Base-by-base conservation (phyloP, 1,140 invertebrate species). In the Papilio helenus region DNA sequence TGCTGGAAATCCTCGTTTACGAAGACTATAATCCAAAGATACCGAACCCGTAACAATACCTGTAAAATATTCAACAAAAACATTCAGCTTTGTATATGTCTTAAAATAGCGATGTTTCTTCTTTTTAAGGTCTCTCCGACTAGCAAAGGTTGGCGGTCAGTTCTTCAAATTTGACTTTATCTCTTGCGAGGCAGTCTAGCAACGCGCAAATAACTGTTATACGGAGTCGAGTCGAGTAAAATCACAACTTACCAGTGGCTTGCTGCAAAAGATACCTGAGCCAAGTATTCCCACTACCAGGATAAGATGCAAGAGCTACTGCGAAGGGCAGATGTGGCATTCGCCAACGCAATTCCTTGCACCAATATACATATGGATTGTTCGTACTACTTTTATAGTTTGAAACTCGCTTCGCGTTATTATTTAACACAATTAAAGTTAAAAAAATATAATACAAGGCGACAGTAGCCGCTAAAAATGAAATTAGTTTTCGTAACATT, bases 271-370 rank as follows among this genome's bases (percentile, higher is more conserved):
- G 91, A 88, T 97, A 97, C 39, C 97, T 88, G 1, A 98, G 90
- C 97, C 97, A 98, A 5, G 97, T 97, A 86, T 97, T 98, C 0
- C 97, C 97, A 85, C 97, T 97, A 9, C 97, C 97, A 12, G 97
- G 97, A 88, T 97, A 97, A 2, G 97, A 97, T 2, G 96, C 97
- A 34, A 97, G 90, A 1, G 97, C 97, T 0, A 96, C 91, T 16
- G 87, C 86, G 42, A 89, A 78, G 5, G 79, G 79, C 7, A 84
- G 84, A 1, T 89, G 89, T 2, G 90, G 90, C 2, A 83, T 79
- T 29, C 79, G 84, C 88, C 86, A 90, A 1, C 73, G 86, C 23
- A 93, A 79, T 8, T 89, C 86, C 73, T 89, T 90, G 76, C 93
- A 94, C 93, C 92, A 93, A 10, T 85, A 83, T 4, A 93, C 86